Base-by-base conservation (phyloP, 2,888 invertebrate genomes). In the Rhagophthalmus giganteus region DNA sequence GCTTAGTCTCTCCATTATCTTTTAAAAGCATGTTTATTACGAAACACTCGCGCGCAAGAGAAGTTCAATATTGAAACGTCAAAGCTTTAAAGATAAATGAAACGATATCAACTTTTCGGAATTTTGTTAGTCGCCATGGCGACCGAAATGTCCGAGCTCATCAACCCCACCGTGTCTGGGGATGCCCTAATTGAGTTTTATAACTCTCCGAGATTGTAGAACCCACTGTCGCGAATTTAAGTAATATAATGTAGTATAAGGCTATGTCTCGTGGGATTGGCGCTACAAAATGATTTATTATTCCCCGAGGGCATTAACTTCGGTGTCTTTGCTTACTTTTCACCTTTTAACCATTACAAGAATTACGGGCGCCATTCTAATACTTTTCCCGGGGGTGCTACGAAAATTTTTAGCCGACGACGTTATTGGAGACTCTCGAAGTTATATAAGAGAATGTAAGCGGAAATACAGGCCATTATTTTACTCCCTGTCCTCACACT, bases 161-260 rank as follows among this genome's bases (percentile, higher is more conserved):
- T 47, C 41, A 37, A 39, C 41, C 35, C 37, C 31, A 30, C 37
- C 30, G 34, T 49, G 30, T 39, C 38, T 28, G 32, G 45, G 53
- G 48, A 53, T 34, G 30, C 40, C 32, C 53, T 56, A 56, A 56
- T 56, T 56, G 56, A 56, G 53, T 53, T 56, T 53, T 56, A 56
- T 53, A 56, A 49, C 53, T 56, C 49, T 25, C 53, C 40, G 56
- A 54, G 53, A 56, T 53, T 52, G 47, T 39, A 40, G 30, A 48
- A 53, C 52, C 46, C 44, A 48, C 54, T 52, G 51, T 42, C 47
- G 34, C 34, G 34, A 52, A 52, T 58, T 62, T 61, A 58, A 61
- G 57, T 61, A 60, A 61, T 61, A 58, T 60, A 62, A 63, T 61
- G 55, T 55, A 58, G 59, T 59, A 55, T 60, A 61, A 60, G 60